Base-by-base conservation (phyloP, 2,888 invertebrate species). In the Linnaemya vulpina region DNA sequence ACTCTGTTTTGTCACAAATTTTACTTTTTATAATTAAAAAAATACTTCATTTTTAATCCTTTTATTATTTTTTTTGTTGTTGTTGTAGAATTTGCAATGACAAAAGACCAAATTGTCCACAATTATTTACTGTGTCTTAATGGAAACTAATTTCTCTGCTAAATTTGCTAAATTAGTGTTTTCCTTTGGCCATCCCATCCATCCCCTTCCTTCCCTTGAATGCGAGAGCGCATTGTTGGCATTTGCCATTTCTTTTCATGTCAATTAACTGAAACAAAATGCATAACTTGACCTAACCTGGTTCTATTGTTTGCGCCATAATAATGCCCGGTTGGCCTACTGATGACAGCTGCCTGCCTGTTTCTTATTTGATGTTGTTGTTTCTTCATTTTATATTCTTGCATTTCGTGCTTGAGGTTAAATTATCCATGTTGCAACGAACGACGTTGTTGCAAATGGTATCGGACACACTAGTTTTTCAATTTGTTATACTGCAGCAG, bases 401-500 rank as follows among this genome's bases (percentile, higher is more conserved):
- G 30, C 35, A 53, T 53, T 53, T 55, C 43, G 65, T 49, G 79
- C 65, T 65, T 78, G 51, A 71, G 70, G 78, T 43, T 63, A 53
- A 62, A 25, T 71, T 63, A 53, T 71, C 51, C 43, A 71, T 71
- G 63, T 62, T 78, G 70, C 70, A 70, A 70, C 35, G 43, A 70
- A 70, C 35, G 43, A 63, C 62, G 53, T 63, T 70, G 30, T 63
- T 76, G 65, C 70, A 77, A 71, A 58, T n/a, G n/a, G n/a, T 49
- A 76, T 82, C 71, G 20, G 71, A 58, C 58, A 70, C 65, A 71
- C 49, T 58, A 49, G 63, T 71, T 85, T 85, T 82, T 78, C 78
- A 85, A 85, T 85, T 85, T 79, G 82, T 79, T 79, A 78, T 79
- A 77, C 86, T 84, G 82, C 78, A 77, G 68, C 71, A 60, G 53